These are phyloP conservation scores for Helleia helle DNA, from an alignment of 2,888 invertebrate species.

Conservation along the genomic window DNA sequence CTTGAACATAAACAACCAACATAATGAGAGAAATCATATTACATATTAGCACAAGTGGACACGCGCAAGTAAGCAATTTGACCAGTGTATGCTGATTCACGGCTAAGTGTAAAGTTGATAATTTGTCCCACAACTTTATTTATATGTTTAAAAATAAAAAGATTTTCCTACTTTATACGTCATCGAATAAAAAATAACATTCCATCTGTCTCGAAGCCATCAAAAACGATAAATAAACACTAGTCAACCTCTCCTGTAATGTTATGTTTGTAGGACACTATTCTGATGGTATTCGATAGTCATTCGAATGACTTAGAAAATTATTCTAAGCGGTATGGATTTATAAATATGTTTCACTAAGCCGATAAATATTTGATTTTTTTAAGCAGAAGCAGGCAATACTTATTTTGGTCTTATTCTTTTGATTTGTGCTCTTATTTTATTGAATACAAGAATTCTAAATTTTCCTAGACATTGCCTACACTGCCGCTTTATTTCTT, in stretches of 20 bases:
- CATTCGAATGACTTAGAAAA: slow-evolving; percentile 11
- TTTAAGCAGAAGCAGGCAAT: too few species aligned
- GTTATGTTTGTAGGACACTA: slow-evolving; percentile 36
- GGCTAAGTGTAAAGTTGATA: too few species aligned
- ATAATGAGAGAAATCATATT: background rate
- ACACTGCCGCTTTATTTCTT: too few species aligned
- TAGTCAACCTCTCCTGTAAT: slow-evolving; percentile 51
- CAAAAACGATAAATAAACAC: slow-evolving; percentile 73
- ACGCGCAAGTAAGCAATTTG: too few species aligned
- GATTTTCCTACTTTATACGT: slow-evolving; percentile 48
- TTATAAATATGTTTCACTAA: too few species aligned
- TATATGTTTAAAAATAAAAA: slow-evolving; percentile 9
- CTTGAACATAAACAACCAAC: background rate
- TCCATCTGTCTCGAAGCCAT: slow-evolving; percentile 67
- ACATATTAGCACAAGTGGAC: background rate
- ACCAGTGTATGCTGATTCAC: too few species aligned
- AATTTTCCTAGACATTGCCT: too few species aligned
- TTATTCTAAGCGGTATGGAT: too few species aligned
- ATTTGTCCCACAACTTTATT: slow-evolving; percentile 1
- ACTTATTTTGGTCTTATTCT: too few species aligned
- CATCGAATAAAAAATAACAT: slow-evolving; percentile 63
- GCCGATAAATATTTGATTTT: too few species aligned
- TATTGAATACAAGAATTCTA: too few species aligned
- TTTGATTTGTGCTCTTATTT: too few species aligned
- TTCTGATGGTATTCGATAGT: slow-evolving; percentile 36